Conservation (phyloP, 2,113 vertebrate species). For the Pavo muticus region DNA sequence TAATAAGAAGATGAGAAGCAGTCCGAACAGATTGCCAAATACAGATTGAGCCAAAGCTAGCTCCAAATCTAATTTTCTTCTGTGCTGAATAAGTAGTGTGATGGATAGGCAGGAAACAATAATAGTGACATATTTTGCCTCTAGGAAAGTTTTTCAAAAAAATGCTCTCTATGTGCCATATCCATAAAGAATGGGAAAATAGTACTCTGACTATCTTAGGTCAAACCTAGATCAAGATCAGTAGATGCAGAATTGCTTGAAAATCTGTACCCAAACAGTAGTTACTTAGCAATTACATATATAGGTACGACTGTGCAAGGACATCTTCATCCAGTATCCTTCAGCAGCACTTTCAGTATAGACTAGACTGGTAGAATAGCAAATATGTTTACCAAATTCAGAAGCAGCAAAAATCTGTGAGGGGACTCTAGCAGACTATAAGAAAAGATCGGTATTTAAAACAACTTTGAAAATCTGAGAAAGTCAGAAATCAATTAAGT, state of each 20-base stretch:
- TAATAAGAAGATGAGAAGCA: not conserved
- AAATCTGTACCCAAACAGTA: not conserved
- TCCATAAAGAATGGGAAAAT: not conserved
- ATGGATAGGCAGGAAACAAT: constrained; percentile 52
- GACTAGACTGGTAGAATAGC: not conserved
- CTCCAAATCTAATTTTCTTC: constrained; percentile 35
- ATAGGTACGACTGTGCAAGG: not conserved
- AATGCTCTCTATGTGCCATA: not conserved
- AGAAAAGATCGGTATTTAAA: not conserved
- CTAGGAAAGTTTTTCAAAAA: not conserved
- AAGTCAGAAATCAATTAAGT: not conserved
- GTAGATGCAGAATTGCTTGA: not conserved
- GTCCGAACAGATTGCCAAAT: constrained; percentile 1
- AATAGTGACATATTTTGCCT: constrained; percentile 48
- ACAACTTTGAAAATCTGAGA: not conserved
- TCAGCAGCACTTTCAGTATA: not conserved
- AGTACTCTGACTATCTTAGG: not conserved
- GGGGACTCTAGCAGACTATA: not conserved
- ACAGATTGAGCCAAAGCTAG: not conserved
- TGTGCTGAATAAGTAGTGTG: constrained; percentile 2
- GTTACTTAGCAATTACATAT: not conserved
- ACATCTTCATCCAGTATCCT: not conserved
- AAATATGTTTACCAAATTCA: not conserved
- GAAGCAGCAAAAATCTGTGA: not conserved
- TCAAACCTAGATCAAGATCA: not conserved